A percentile compares a stretch with the other conserved stretches of the same genome.
Evolutionary conservation across 2,113 vertebrate species (phyloP).

Genomic region (Atherinomorus stipes): DNA sequence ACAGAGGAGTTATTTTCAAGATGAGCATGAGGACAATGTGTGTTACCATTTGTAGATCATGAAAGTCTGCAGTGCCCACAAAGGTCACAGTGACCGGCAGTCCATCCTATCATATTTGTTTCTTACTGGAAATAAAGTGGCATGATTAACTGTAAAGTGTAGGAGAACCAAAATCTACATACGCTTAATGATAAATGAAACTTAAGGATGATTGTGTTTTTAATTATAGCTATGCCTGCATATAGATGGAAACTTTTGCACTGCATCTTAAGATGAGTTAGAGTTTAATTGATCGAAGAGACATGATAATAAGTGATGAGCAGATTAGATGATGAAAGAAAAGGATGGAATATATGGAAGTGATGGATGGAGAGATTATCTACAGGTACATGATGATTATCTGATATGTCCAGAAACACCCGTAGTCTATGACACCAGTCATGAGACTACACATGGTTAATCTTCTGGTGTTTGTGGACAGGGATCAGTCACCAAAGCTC

Average conservation of each 20-base stretch:
- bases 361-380: conserved; percentile 16
- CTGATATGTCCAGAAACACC: conserved; percentile 56
- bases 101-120: conserved; percentile 2
- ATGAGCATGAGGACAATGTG: conserved; percentile 17
- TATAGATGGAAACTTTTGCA: not conserved
- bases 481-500: not conserved
- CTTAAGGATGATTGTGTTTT: not conserved
- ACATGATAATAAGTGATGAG: conserved; percentile 29
- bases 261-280: conserved; percentile 4
- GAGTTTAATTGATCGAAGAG: conserved; percentile 8
- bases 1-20: conserved; percentile 22
- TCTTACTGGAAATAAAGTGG: not conserved
- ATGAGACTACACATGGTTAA: not conserved
- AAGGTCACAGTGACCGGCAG: conserved; percentile 7
- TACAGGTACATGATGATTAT: not conserved
- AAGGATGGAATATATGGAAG: conserved; percentile 13
- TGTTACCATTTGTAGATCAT: conserved; percentile 33
- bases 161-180: too few species aligned
- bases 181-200: not conserved
- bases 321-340: conserved; percentile 41
- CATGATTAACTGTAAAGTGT: too few species aligned
- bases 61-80: conserved; percentile 25
- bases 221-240: not conserved
- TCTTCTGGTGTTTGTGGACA: conserved; percentile 47
- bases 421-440: not conserved